Conservation (phyloP, 2,797 vertebrate species). For the Falco berigora region DNA sequence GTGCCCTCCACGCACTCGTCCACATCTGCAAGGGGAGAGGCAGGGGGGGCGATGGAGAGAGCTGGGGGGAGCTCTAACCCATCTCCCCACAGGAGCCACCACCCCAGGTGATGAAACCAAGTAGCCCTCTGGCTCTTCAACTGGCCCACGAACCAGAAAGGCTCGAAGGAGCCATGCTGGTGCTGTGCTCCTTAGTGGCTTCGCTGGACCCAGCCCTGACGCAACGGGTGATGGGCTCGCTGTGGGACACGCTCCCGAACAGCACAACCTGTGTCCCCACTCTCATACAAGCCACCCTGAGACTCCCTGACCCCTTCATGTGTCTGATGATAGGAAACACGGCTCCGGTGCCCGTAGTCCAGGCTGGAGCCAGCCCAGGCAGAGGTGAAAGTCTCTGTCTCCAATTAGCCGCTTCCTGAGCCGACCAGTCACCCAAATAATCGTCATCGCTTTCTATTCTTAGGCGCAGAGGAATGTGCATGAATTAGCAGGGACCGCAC, state of each 20-base stretch:
- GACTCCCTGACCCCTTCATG: accelerated
- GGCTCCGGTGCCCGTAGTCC: background rate
- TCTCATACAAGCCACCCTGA: background rate
- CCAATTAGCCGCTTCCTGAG: conserved; percentile 34
- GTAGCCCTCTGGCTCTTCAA: background rate
- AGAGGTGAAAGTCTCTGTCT: conserved; percentile 37
- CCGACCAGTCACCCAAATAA: conserved; percentile 29
- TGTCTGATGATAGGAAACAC: background rate
- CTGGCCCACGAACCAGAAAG: background rate
- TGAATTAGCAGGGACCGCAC: background rate
- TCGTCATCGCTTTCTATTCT: background rate
- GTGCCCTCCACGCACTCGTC: conserved; percentile 95
- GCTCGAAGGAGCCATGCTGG: background rate
- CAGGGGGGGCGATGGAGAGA: background rate
- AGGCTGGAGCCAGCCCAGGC: background rate
- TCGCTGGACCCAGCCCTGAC: background rate
- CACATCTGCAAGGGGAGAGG: conserved; percentile 79
- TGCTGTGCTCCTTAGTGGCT: background rate
- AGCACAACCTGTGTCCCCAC: background rate
- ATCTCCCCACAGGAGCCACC: accelerated
- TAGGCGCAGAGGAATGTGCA: background rate
- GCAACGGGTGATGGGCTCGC: accelerated
- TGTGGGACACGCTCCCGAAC: background rate
- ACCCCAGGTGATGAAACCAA: background rate
- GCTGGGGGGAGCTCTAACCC: background rate